Percentiles rank a stretch among this genome's conserved stretches.
These are phyloP conservation scores for Crambe crambe DNA, from an alignment of 37 sponge, comb jelly and placozoan species.

Conservation along the genomic window DNA sequence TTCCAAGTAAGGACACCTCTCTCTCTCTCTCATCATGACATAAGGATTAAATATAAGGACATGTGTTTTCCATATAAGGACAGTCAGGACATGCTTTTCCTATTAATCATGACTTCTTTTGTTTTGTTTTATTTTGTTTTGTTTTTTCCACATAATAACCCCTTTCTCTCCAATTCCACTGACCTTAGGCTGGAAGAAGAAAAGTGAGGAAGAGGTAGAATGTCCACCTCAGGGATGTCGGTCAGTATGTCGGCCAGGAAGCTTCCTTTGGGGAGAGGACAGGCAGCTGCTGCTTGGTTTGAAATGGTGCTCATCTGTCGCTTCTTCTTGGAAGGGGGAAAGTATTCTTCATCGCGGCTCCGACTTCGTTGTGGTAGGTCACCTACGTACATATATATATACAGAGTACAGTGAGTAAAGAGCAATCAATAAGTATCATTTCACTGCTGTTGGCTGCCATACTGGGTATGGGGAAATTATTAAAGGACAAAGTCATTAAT, in stretches of 20 bases:
- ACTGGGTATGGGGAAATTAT: not conserved
- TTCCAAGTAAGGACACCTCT: too few species aligned
- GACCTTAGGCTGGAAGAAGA: too few species aligned
- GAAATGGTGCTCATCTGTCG: not conserved
- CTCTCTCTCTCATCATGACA: too few species aligned
- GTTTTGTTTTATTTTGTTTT: too few species aligned
- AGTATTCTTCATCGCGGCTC: not conserved
- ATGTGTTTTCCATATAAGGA: too few species aligned
- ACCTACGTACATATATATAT: too few species aligned
- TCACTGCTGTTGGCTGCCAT: not conserved
- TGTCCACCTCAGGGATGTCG: conserved; percentile 45
- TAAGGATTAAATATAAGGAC: too few species aligned
- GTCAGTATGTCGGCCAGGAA: conserved; percentile 21
- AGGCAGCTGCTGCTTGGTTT: not conserved
- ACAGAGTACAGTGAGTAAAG: too few species aligned
- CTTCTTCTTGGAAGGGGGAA: not conserved
- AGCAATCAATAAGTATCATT: not conserved
- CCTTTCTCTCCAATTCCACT: too few species aligned
- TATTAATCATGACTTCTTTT: too few species aligned
- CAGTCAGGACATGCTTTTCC: too few species aligned
- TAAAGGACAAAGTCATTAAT: not conserved
- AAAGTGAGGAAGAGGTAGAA: not conserved
- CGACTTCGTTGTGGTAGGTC: not conserved
- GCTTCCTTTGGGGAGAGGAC: conserved; percentile 14
- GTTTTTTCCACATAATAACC: too few species aligned